phyloP scores from a whole-genome alignment of 2,113 vertebrate genomes.

The Ascaphus truei region DNA sequence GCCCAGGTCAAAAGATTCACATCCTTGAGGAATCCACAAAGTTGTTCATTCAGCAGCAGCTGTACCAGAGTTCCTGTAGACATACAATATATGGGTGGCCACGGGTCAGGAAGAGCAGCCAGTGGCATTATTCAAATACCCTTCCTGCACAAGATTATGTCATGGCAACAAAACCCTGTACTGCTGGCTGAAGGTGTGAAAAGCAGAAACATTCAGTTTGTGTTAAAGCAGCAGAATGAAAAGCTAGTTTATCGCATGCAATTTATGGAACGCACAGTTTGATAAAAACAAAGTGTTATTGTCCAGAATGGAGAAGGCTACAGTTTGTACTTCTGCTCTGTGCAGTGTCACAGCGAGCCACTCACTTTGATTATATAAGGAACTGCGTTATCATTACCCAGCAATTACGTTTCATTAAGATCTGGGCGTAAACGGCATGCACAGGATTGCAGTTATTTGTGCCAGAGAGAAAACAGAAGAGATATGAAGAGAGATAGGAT shows the following conservation, averaged over 20 bases:
- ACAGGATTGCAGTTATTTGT: too few species aligned
- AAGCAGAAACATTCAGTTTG: constrained; percentile 56
- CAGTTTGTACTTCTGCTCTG: background rate
- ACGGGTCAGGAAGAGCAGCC: constrained; percentile 46
- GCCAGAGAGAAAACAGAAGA: too few species aligned
- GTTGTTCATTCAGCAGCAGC: background rate
- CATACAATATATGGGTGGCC: constrained; percentile 33
- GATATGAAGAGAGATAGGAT: too few species aligned
- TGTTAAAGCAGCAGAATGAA: constrained; percentile 36
- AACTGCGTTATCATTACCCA: constrained; percentile 4
- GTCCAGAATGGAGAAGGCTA: background rate
- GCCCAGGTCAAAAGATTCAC: constrained; percentile 24
- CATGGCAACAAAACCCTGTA: constrained; percentile 65
- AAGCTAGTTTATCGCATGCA: background rate
- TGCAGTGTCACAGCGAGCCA: background rate
- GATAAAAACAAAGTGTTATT: constrained; percentile 22
- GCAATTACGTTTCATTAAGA: constrained; percentile 14
- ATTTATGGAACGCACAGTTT: constrained; percentile 6
- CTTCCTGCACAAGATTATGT: constrained; percentile 52
- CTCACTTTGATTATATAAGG: background rate
- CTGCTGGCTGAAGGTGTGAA: constrained; percentile 51
- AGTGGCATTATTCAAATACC: constrained; percentile 69
- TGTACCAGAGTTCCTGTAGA: background rate
- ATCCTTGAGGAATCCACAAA: background rate
- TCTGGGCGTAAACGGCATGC: background rate